Percentiles rank a stretch among this genome's conserved stretches.
Conservation (phyloP, 1,140 invertebrate species). For the Aphelinus atriplicis region DNA sequence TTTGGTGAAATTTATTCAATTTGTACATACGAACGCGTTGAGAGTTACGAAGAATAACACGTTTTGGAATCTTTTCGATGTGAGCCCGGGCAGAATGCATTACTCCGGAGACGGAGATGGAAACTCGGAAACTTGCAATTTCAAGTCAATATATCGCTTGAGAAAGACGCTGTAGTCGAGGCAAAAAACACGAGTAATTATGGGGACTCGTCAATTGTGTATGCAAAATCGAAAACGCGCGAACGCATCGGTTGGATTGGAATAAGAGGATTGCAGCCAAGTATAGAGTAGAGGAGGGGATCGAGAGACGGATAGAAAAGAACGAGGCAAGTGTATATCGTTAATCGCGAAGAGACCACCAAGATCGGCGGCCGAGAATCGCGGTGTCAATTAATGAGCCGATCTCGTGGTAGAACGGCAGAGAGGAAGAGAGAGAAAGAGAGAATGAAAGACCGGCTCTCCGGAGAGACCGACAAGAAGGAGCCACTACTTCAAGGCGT, state of each 20-base stretch:
- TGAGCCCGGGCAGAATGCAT: too few relatives aligned
- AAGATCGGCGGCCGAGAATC: conserved; percentile 55
- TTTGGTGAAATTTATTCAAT: too few relatives aligned
- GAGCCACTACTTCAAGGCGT: conserved; percentile 24
- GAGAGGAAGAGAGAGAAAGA: conserved; percentile 19
- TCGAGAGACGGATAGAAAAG: conserved; percentile 8
- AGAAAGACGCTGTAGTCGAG: too few relatives aligned
- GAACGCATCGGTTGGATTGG: conserved; percentile 35
- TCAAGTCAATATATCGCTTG: too few relatives aligned
- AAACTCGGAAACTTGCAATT: too few relatives aligned
- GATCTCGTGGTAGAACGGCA: not conserved
- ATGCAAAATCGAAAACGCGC: too few relatives aligned
- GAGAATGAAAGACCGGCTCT: conserved; percentile 28
- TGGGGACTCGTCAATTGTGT: too few relatives aligned
- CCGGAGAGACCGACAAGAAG: conserved; percentile 46
- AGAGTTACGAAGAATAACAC: too few relatives aligned
- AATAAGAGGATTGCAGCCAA: conserved; percentile 31
- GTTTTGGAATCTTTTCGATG: too few relatives aligned
- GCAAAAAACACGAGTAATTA: too few relatives aligned
- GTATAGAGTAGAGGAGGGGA: not conserved
- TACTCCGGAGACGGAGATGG: too few relatives aligned
- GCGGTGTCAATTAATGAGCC: conserved; percentile 62
- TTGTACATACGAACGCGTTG: too few relatives aligned
- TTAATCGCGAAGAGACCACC: conserved; percentile 56
- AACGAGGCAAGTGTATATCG: conserved; percentile 44